Conservation (phyloP, 2,888 invertebrate genomes). For the Pristionchus arcanus region DNA sequence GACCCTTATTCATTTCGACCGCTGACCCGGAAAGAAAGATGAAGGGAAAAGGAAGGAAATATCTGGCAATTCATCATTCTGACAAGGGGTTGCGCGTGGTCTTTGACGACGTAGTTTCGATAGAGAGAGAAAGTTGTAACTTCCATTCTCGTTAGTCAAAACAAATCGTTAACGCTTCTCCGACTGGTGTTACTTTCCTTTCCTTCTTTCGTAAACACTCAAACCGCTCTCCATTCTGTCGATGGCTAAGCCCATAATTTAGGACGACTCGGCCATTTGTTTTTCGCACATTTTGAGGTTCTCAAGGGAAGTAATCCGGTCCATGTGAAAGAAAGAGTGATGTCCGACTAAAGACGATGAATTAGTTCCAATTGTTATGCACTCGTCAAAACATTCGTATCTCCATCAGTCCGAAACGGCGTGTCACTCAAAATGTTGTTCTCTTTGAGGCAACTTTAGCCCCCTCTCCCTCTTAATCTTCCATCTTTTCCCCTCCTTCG, state of each 20-base stretch:
- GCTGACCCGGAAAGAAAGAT: slow-evolving; percentile 13
- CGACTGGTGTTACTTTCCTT: background rate
- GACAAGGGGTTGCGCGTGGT: background rate
- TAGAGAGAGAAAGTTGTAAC: background rate
- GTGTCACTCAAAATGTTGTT: slow-evolving; percentile 12
- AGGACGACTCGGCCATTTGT: background rate
- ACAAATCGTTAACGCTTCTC: background rate
- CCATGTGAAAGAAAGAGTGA: background rate
- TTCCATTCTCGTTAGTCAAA: background rate
- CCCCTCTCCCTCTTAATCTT: background rate
- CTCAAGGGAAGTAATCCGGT: background rate
- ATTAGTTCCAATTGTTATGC: background rate
- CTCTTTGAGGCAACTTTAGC: background rate
- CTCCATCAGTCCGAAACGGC: background rate
- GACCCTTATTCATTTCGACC: slow-evolving; percentile 2
- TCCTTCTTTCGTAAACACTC: background rate
- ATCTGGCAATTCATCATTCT: slow-evolving; percentile 10
- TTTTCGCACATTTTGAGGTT: background rate
- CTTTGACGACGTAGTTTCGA: background rate
- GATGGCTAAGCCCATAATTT: slow-evolving; percentile 3
- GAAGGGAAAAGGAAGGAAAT: background rate
- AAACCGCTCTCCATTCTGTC: background rate
- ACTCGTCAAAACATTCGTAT: background rate
- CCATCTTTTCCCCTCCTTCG: background rate
- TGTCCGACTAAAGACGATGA: background rate